These are phyloP conservation scores for Rhynchonycteris naso DNA, from an alignment of 2,797 vertebrate species.

Conservation along the genomic window DNA sequence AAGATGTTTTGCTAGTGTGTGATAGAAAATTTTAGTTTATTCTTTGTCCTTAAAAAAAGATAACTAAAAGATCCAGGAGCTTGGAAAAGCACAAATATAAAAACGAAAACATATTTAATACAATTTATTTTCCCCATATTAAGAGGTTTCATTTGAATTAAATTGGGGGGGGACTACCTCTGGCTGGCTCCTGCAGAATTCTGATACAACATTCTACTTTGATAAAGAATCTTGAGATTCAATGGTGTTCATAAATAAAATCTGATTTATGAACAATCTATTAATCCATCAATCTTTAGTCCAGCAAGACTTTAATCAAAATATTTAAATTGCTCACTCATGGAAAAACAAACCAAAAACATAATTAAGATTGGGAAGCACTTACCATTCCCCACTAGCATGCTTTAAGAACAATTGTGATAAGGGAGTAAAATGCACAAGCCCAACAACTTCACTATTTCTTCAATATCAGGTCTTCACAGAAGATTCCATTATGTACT, in stretches of 20 bases:
- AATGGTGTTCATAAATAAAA: neutral
- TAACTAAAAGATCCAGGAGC: neutral
- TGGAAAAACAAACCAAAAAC: conserved; percentile 28
- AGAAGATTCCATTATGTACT: conserved; percentile 18
- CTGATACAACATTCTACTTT: neutral
- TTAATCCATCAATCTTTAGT: neutral
- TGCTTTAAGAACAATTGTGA: neutral
- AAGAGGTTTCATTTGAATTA: neutral
- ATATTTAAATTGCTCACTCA: conserved; percentile 12
- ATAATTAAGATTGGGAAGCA: neutral
- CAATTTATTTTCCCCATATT: neutral
- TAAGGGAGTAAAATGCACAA: neutral
- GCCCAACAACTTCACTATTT: neutral
- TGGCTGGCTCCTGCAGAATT: neutral
- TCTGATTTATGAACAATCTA: neutral
- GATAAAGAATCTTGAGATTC: neutral
- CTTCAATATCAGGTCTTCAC: neutral
- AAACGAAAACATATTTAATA: conserved; percentile 22
- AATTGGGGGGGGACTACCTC: neutral
- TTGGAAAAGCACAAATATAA: neutral
- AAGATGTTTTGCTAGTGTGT: neutral
- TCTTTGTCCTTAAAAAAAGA: neutral
- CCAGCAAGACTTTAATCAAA: neutral
- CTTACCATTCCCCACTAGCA: neutral
- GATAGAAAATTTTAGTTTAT: neutral